Evolutionary conservation across 2,797 vertebrate genomes (phyloP).

Genomic region (Oreochromis mossambicus): DNA sequence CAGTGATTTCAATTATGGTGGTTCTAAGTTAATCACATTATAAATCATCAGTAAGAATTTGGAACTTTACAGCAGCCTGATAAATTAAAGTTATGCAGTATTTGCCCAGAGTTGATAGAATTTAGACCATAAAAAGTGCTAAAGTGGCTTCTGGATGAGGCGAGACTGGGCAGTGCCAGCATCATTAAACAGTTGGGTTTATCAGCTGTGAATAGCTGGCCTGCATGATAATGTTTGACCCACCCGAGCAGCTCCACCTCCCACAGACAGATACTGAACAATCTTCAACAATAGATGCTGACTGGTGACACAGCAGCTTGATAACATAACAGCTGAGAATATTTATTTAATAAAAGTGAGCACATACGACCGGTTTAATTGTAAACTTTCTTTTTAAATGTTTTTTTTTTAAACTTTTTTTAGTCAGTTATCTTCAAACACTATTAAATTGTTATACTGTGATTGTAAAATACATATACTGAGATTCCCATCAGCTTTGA

Average conservation of each 20-base stretch:
- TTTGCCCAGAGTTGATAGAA: not conserved
- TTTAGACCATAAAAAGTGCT: not conserved
- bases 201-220: conserved; percentile 52
- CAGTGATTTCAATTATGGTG: not conserved
- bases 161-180: not conserved
- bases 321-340: not conserved
- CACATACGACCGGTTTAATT: not conserved
- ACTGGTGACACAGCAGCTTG: conserved; percentile 14
- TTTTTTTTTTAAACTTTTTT: not conserved
- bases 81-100: not conserved
- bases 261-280: conserved; percentile 6
- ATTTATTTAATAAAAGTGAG: not conserved
- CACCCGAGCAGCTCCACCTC: conserved; percentile 26
- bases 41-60: not conserved
- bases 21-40: not conserved
- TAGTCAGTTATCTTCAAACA: not conserved
- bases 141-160: not conserved
- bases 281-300: not conserved
- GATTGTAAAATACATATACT: not conserved
- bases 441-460: not conserved
- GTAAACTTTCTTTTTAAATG: not conserved
- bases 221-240: conserved; percentile 51
- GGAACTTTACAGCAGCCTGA: not conserved
- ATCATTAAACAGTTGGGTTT: conserved; percentile 39
- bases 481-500: not conserved